phyloP scores from a whole-genome alignment of 2,888 invertebrate genomes.

The Ligdia adustata region DNA sequence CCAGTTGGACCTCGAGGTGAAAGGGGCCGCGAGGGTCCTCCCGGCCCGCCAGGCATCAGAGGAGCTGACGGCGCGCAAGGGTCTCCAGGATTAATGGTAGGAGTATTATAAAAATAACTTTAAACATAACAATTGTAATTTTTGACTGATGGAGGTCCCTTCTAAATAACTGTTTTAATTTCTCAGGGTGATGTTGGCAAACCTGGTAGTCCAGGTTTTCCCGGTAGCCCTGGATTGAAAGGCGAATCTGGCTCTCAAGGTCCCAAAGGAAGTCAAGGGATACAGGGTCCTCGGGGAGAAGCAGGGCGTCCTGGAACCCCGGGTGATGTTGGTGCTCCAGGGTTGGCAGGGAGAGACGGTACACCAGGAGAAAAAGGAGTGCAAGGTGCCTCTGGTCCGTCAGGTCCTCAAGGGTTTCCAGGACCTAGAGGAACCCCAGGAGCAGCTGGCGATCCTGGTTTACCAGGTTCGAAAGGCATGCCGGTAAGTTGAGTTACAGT shows the following conservation, averaged over 20 bases:
- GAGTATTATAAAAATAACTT: constrained; percentile 34
- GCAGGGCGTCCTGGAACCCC: constrained; percentile 90
- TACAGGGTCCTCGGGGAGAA: constrained; percentile 92
- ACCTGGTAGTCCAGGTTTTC: constrained; percentile 93
- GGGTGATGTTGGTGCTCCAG: constrained; percentile 90
- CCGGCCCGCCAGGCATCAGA: constrained; percentile 90
- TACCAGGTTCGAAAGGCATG: constrained; percentile 90
- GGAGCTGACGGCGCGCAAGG: constrained; percentile 92
- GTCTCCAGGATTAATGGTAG: constrained; percentile 89
- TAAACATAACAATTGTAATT: too few relatives aligned
- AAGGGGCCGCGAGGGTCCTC: constrained; percentile 92
- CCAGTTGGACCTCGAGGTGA: constrained; percentile 92
- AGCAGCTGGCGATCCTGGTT: constrained; percentile 88
- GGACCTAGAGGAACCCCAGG: constrained; percentile 92
- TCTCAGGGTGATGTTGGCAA: constrained; percentile 90
- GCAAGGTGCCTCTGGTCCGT: constrained; percentile 87
- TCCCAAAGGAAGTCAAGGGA: constrained; percentile 91
- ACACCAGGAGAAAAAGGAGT: constrained; percentile 92
- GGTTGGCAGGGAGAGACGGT: constrained; percentile 92
- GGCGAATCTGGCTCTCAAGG: constrained; percentile 90
- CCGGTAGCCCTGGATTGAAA: constrained; percentile 91
- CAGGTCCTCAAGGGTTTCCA: constrained; percentile 92
- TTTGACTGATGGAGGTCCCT: too few relatives aligned
- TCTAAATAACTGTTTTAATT: constrained; percentile 3
- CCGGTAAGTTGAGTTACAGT: constrained; percentile 74